phyloP scores from a whole-genome alignment of 2,797 vertebrate genomes.

The Carapus acus region DNA sequence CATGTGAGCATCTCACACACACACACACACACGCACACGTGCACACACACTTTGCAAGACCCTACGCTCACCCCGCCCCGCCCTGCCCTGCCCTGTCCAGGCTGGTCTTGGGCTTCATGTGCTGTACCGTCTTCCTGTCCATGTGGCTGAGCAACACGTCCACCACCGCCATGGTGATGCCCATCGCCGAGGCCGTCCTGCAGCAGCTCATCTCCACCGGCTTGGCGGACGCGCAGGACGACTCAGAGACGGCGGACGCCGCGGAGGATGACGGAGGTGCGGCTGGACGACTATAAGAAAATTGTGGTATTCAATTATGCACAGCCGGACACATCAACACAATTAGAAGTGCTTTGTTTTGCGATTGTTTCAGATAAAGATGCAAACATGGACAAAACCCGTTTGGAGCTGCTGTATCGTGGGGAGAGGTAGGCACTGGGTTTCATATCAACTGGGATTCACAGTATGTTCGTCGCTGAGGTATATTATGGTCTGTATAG shows the following conservation, averaged over 20 bases:
- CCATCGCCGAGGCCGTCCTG: slow-evolving; percentile 93
- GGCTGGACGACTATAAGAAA: neutral
- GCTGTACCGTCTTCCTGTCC: slow-evolving; percentile 90
- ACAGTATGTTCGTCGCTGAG: no score
- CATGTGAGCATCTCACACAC: slow-evolving; percentile 77
- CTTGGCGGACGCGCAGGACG: slow-evolving; percentile 70
- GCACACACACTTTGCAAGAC: neutral
- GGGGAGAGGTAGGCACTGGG: slow-evolving; percentile 77
- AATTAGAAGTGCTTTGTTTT: slow-evolving; percentile 13
- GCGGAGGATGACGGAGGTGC: slow-evolving; percentile 65
- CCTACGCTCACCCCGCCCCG: no score
- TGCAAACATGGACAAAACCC: slow-evolving; percentile 67
- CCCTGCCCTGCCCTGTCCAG: slow-evolving; percentile 52
- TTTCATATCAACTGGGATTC: no score
- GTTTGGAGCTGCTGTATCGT: slow-evolving; percentile 81
- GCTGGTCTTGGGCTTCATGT: slow-evolving; percentile 98
- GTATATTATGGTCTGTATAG: no score
- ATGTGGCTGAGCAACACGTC: slow-evolving; percentile 99
- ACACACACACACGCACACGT: neutral
- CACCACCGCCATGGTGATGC: slow-evolving; percentile 99
- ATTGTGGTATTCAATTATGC: no score
- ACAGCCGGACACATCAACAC: no score
- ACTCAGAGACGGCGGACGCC: slow-evolving; percentile 69
- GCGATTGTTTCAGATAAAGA: slow-evolving; percentile 63
- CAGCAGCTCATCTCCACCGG: slow-evolving; percentile 88